Evolutionary conservation across 2,113 vertebrate genomes (phyloP), one percentile per base, ranked within the genome.

Genomic region (Ptychochromis oligacanthus): DNA sequence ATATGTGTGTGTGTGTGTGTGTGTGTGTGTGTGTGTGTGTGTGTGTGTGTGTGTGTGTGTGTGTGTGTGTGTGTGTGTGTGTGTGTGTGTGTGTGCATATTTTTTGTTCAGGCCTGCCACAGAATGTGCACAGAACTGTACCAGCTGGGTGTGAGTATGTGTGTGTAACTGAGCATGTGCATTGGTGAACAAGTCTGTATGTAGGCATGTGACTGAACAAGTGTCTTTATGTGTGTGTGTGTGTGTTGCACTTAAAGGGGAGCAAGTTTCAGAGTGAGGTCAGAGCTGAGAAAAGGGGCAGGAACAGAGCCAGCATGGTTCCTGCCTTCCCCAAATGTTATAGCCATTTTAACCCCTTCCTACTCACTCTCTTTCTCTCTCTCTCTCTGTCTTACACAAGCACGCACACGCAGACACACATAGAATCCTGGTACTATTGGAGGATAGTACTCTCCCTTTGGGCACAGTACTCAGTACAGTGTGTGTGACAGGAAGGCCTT

Each of bases 211-310:
- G 82, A 61, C 79, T 79, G 65, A 56, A 87, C 79, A 75, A 83
- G 88, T 76, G 83, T 58, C 54, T 77, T 70, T 77, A 75, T n/a
- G n/a, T n/a, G n/a, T n/a, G n/a, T n/a, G n/a, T n/a, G n/a, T n/a
- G n/a, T n/a, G n/a, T n/a, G n/a, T 75, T 64, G 80, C 65, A 84
- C 55, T 78, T 75, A 81, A 76, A 82, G 84, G 85, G 89, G 82
- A n/a, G 90, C 82, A 82, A 88, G 92, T 93, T 93, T 92, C 82
- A 90, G 87, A 83, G 87, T 95, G 93, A 95, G 93, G 91, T 95
- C 93, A 94, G 86, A 82, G 91, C 88, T 85, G 70, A 93, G 92
- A 91, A 93, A 93, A n/a, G 85, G 88, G 94, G 92, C 43, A 92
- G 93, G 93, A 79, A 78, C 82, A 64, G 74, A 83, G 81, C 86